Base-by-base conservation (phyloP, 1,140 invertebrate species). In the Metaphire vulgaris region DNA sequence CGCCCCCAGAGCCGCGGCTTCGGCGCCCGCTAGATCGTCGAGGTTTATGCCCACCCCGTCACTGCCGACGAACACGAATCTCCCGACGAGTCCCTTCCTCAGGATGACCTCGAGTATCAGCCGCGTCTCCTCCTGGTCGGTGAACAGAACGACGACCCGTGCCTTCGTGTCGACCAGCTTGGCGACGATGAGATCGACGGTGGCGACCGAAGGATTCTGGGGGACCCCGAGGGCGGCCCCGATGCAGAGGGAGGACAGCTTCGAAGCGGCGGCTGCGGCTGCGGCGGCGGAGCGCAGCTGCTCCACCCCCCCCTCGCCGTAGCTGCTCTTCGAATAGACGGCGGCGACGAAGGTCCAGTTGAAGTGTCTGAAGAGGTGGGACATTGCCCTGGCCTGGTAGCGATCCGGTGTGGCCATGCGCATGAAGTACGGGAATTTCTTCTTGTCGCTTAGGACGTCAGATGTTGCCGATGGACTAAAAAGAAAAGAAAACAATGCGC, bases 331-430 rank as follows among this genome's bases (percentile, higher is more conserved):
- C 33, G 67, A 71, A 64, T 70, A 78, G 1, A 78, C 74, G 0
- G 74, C 70, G 16, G 77, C 74, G 26, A 78, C 67, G 70, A 70
- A 78, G 16, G 77, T 78, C 77, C 77, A 78, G 65, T 76, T 64
- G 68, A 80, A 80, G 67, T 80, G 67, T 56, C 1, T 2, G 41
- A 78, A 21, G 32, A 76, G 32, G 64, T 71, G 16, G 33, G 78
- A 29, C 30, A 79, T 77, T 26, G 41, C 28, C 70, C 92, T n/a
- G 26, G 79, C 80, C 72, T 83, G 82, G 70, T 81, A 80, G 2
- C 75, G 68, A 74, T 83, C 80, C 6, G 82, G 81, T 32, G 82
- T 80, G 30, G 81, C 76, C 74, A 80, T 80, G 28, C 82, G 75
- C 71, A 82, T 77, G 76, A 83, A 83, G 76, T 80, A 80, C 12